Evolutionary conservation across 2,888 invertebrate genomes (phyloP).

Genomic region (Leptopterna dolabrata): DNA sequence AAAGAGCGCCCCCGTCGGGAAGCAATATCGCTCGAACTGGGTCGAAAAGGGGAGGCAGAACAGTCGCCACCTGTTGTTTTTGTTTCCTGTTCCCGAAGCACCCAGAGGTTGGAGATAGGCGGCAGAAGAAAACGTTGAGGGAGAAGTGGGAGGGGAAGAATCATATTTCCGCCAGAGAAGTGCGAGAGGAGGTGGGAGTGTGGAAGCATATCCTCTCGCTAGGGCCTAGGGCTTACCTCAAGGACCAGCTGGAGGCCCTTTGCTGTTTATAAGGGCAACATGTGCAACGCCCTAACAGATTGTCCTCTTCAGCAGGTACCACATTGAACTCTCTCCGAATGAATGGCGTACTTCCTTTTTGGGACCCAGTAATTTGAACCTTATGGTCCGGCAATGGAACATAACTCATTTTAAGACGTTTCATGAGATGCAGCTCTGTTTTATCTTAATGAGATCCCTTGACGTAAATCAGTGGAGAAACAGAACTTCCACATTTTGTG

Average conservation of each 20-base stretch:
- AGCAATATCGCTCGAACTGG: constrained; percentile 7
- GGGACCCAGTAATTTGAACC: constrained; percentile 3
- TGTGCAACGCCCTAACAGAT: constrained; percentile 28
- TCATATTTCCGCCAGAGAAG: constrained; percentile 33
- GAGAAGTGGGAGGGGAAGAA: background rate
- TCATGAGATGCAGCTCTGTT: background rate
- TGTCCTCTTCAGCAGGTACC: constrained; percentile 22
- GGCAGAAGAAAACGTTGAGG: background rate
- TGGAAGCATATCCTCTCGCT: background rate
- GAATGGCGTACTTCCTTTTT: background rate
- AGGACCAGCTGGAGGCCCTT: constrained; percentile 20
- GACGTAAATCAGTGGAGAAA: background rate
- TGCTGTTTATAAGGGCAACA: constrained; percentile 14
- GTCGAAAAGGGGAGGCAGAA: background rate
- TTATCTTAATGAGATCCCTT: background rate
- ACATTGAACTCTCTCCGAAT: background rate
- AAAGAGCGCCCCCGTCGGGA: background rate
- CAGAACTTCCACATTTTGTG: background rate
- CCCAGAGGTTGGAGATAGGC: background rate
- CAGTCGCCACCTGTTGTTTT: constrained; percentile 49
- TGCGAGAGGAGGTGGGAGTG: background rate
- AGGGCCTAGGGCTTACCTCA: constrained; percentile 4
- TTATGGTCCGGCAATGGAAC: background rate
- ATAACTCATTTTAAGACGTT: constrained; percentile 4
- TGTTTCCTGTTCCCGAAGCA: constrained; percentile 28